These are phyloP conservation scores for Muntiacus muntjak DNA, from an alignment of 2,113 vertebrate genomes.

Conservation along the genomic window DNA sequence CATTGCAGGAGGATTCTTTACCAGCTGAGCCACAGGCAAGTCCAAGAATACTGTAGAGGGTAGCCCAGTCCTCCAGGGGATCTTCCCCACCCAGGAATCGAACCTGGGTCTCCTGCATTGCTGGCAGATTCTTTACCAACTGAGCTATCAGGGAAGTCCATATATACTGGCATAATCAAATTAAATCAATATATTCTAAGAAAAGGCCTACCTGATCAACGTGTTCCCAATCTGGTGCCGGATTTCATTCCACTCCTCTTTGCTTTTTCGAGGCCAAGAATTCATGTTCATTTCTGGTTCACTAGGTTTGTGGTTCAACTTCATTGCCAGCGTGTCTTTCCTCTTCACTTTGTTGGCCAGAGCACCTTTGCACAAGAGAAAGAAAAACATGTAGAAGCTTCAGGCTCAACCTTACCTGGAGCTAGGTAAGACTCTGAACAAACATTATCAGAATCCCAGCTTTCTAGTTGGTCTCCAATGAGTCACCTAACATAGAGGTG, in stretches of 20 bases:
- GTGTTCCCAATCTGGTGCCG: constrained; percentile 95
- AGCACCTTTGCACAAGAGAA: constrained; percentile 77
- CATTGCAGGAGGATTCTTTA: not conserved
- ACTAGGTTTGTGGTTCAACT: constrained; percentile 82
- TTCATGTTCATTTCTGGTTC: constrained; percentile 84
- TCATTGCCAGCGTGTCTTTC: constrained; percentile 97
- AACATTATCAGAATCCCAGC: not conserved
- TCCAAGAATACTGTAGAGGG: not conserved
- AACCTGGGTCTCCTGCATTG: not conserved
- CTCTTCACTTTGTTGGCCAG: constrained; percentile 95
- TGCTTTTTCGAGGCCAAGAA: constrained; percentile 92
- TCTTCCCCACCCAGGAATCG: not conserved
- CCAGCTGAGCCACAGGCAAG: not conserved
- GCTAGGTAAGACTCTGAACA: not conserved
- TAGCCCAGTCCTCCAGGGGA: not conserved
- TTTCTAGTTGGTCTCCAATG: not conserved
- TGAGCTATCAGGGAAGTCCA: not conserved
- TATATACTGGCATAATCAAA: not conserved
- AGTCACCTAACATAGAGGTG: not conserved
- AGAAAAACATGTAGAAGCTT: not conserved
- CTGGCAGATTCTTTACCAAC: not conserved
- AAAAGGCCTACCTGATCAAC: constrained; percentile 86
- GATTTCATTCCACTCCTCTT: constrained; percentile 97
- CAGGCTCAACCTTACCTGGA: not conserved
- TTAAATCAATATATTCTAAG: not conserved